A percentile compares a stretch with the other conserved stretches of the same genome.
These are phyloP conservation scores for Aphaenogaster rudis DNA, from an alignment of 1,140 invertebrate genomes.

Conservation along the genomic window DNA sequence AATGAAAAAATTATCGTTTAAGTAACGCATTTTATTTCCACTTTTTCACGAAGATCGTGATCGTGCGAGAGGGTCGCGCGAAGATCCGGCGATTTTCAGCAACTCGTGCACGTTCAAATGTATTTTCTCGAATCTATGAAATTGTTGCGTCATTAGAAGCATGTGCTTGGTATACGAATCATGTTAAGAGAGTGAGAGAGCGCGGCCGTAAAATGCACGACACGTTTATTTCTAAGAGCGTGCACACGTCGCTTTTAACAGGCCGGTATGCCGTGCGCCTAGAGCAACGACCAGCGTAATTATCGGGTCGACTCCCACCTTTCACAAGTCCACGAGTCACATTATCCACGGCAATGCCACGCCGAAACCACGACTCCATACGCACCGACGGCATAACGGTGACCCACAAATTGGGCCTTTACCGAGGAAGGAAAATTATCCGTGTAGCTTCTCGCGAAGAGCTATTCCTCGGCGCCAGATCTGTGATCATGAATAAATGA, in stretches of 20 bases:
- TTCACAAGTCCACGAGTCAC: constrained; percentile 41
- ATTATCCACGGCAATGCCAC: constrained; percentile 49
- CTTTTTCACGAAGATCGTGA: neutral
- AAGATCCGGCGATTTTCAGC: neutral
- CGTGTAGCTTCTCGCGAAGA: neutral
- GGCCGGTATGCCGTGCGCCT: constrained; percentile 69
- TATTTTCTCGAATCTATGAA: constrained; percentile 4
- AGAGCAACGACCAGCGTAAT: constrained; percentile 79
- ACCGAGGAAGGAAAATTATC: constrained; percentile 32
- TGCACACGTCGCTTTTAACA: constrained; percentile 69
- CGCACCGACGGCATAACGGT: constrained; percentile 37
- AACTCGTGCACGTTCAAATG: neutral
- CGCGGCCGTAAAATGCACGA: constrained; percentile 15
- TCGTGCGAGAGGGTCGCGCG: neutral
- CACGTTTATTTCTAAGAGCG: constrained; percentile 48
- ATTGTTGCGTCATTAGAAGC: constrained; percentile 24
- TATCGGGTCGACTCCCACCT: constrained; percentile 74
- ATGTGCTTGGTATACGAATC: neutral
- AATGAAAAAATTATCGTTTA: neutral
- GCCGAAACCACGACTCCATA: constrained; percentile 16
- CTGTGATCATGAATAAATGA: constrained; percentile 57
- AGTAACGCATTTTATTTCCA: neutral
- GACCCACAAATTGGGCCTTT: constrained; percentile 65
- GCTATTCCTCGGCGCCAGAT: constrained; percentile 24
- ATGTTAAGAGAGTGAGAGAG: neutral